Evolutionary conservation across 2,888 invertebrate species (phyloP), one percentile per base, ranked within the genome.

Genomic region (Eucriotettix oculatus): DNA sequence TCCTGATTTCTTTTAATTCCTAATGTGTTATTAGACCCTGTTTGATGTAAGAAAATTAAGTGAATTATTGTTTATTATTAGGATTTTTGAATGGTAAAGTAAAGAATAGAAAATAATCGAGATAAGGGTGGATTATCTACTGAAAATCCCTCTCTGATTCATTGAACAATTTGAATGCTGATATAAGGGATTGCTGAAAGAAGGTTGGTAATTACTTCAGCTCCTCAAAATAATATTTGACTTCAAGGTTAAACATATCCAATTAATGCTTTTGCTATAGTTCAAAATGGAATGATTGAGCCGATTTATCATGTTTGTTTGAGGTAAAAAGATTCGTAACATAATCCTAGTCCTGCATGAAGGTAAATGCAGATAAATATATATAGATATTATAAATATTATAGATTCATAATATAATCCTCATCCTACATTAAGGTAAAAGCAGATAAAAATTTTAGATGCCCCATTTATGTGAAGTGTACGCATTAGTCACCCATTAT

Each of bases 221-320:
- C 86, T 1, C 85, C 86, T 79, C 87, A 87, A 71, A 85, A 87
- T 1, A 86, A 87, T 80, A 88, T 88, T 83, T 88, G 86, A 10
- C 86, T 86, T 74, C 87, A 87, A 16, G 61, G 58, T 17, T 58
- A 65, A 0, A 87, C 85, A 76, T 89, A 89, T 0, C 87, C 87
- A 77, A 87, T 75, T 72, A 89, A 89, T 29, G 85, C 85, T 56
- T 85, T 83, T 69, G 74, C 81, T 80, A 88, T 88, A 64, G 80
- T 72, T 71, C 82, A 58, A 67, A 88, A 79, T 73, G 86, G 71
- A 70, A 88, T 79, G 62, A 83, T 74, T 57, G 83, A 74, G 58
- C 87, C 87, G 1, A 79, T 67, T 68, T 77, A 70, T 84, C 87
- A 88, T 0, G 83, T 82, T 64, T 76, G 71, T 63, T 73, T 75